A percentile compares a stretch with the other conserved stretches of the same genome.
phyloP scores from a whole-genome alignment of 2,113 vertebrate genomes.

The Catharus bicknelli region DNA sequence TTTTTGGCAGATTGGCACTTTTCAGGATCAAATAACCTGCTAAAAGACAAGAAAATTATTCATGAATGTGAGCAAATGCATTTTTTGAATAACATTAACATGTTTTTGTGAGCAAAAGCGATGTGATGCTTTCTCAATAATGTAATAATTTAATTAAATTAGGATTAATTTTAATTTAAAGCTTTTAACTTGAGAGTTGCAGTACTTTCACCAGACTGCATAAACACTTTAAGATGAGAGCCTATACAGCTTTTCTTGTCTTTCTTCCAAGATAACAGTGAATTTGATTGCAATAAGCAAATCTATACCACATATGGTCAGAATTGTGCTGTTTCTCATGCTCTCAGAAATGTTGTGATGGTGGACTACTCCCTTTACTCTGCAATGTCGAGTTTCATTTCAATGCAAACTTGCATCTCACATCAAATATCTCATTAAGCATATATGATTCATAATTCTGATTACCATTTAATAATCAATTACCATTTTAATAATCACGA shows the following conservation, averaged over 20 bases:
- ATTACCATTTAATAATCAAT: not conserved
- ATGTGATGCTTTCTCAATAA: not conserved
- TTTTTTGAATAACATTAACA: not conserved
- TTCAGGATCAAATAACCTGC: not conserved
- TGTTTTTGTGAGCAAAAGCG: not conserved
- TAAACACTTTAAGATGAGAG: not conserved
- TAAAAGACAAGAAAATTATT: slow-evolving; percentile 1
- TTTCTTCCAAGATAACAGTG: not conserved
- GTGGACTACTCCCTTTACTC: not conserved
- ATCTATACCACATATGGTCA: not conserved
- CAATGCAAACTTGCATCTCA: not conserved
- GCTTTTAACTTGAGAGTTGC: not conserved
- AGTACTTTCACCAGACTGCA: not conserved
- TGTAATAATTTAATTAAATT: not conserved
- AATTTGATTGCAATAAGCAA: not conserved
- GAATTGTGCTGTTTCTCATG: not conserved
- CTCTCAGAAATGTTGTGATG: not conserved
- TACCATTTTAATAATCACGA: not conserved
- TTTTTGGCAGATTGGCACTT: not conserved
- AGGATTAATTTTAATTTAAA: not conserved
- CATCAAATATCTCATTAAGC: not conserved
- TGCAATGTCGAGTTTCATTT: not conserved
- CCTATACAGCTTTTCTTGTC: not conserved
- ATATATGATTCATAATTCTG: not conserved
- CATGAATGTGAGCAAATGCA: not conserved